Evolutionary conservation across 2,113 vertebrate genomes (phyloP).

Genomic region (Lasiurus cinereus): DNA sequence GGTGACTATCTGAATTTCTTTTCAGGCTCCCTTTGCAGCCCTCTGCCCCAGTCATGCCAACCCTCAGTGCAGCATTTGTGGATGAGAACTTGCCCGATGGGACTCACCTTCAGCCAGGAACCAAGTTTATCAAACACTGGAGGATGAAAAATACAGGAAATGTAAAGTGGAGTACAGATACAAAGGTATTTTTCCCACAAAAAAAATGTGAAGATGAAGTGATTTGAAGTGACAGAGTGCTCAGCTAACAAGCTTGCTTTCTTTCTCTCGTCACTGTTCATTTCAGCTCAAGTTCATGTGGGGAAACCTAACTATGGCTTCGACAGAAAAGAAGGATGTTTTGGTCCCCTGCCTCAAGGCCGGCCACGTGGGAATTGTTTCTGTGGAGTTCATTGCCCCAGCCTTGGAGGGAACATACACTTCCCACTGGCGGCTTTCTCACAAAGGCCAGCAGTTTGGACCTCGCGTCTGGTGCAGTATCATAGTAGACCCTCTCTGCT

Average conservation of each 20-base stretch:
- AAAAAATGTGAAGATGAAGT: neutral
- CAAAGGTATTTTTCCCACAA: conserved; percentile 88
- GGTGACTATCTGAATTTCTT: conserved; percentile 66
- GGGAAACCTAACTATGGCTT: conserved; percentile 96
- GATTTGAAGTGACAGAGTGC: neutral
- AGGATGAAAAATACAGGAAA: conserved; percentile 98
- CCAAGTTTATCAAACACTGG: conserved; percentile 99
- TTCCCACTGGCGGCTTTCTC: conserved; percentile 98
- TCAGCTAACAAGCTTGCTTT: neutral
- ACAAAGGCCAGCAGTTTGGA: conserved; percentile 97
- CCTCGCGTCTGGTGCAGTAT: conserved; percentile 99
- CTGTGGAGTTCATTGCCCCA: conserved; percentile 96
- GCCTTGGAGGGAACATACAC: conserved; percentile 96
- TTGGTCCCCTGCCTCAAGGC: conserved; percentile 94
- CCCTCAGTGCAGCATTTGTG: conserved; percentile 96
- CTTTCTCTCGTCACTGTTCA: conserved; percentile 45
- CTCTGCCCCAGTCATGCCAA: conserved; percentile 93
- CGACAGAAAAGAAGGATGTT: conserved; percentile 93
- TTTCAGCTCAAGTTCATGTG: conserved; percentile 98
- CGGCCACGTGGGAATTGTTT: conserved; percentile 95
- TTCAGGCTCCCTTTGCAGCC: conserved; percentile 92
- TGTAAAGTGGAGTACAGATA: conserved; percentile 96
- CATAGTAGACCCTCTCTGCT: conserved; percentile 91
- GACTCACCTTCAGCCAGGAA: conserved; percentile 94
- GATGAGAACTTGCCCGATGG: conserved; percentile 99